Percentiles rank a stretch among this genome's conserved stretches.
Conservation (phyloP, 2,888 invertebrate genomes). For the Sphecodes monilicornis region DNA sequence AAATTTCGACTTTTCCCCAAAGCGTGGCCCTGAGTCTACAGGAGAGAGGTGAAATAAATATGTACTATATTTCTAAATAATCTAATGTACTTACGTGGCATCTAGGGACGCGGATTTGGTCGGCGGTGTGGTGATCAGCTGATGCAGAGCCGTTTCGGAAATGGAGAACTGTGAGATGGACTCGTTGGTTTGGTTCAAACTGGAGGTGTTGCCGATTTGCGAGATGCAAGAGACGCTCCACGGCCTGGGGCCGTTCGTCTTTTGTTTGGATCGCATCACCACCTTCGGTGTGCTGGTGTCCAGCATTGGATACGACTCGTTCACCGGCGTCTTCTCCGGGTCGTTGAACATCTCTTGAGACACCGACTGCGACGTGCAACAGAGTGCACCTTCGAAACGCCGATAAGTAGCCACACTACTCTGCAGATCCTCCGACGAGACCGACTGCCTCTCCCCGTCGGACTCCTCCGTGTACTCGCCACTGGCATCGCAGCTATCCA, state of each 20-base stretch:
- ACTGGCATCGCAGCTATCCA: slow-evolving; percentile 94
- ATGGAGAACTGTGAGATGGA: slow-evolving; percentile 89
- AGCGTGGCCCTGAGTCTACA: no score
- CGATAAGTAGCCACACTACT: slow-evolving; percentile 90
- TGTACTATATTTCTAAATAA: no score
- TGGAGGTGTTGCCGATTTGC: slow-evolving; percentile 85
- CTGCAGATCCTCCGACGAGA: slow-evolving; percentile 92
- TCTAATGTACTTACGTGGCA: slow-evolving; percentile 76
- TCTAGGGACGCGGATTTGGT: slow-evolving; percentile 81
- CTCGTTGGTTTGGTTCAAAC: slow-evolving; percentile 76
- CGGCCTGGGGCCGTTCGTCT: slow-evolving; percentile 87
- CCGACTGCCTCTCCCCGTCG: slow-evolving; percentile 89
- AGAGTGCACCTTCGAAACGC: slow-evolving; percentile 79
- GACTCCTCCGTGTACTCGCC: slow-evolving; percentile 93
- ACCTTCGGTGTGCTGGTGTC: slow-evolving; percentile 85
- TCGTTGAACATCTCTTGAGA: slow-evolving; percentile 83
- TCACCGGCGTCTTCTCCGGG: slow-evolving; percentile 78
- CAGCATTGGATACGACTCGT: slow-evolving; percentile 64
- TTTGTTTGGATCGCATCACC: slow-evolving; percentile 88
- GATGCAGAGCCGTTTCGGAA: slow-evolving; percentile 95
- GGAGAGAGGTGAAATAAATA: background rate
- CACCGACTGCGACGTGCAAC: slow-evolving; percentile 77
- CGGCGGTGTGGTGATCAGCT: slow-evolving; percentile 85
- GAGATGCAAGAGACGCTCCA: slow-evolving; percentile 96
- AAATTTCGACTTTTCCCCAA: no score